Evolutionary conservation across 2,113 vertebrate genomes (phyloP), one percentile per base, ranked within the genome.

Genomic region (Xyliphius kryptos): DNA sequence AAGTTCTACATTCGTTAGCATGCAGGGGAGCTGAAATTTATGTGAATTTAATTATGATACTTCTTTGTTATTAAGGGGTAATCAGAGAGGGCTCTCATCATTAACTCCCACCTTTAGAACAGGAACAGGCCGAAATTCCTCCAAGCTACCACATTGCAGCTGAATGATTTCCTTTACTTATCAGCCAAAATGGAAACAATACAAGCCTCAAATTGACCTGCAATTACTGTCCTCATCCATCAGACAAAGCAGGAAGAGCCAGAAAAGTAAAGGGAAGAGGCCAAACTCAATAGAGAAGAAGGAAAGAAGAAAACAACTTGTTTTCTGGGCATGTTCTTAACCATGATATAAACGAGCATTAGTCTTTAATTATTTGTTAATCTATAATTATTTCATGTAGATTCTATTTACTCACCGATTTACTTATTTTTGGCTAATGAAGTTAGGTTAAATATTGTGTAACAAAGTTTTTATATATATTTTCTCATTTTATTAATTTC

Each of bases 1-100:
- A 80, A 80, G 79, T 79, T 70, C 70, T 70, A 79, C 78, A 77
- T 83, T 85, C 75, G 70, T 83, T 83, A 61, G 70, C 65, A 74
- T 77, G 71, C 68, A 70, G 75, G 79, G 75, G 78, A 68, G 49
- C 57, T 17, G 58, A 79, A 77, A 88, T 86, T 86, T 80, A 87
- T 87, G 77, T 72, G 74, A 84, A 83, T 87, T 82, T 88, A 88
- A 88, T 87, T 85, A 85, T 77, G 79, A 82, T 79, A 85, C 56
- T 56, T 77, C 79, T 85, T 72, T 76, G 80, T 87, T 86, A 85
- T 84, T 83, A 85, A 82, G 54, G 50, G 52, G 69, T 85, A 84
- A 87, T 87, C 80, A 83, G 76, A 79, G 75, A 68, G 82, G 76
- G 77, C 81, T 80, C 82, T 85, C 81, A 83, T 85, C 78, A 82